Base-by-base conservation (phyloP, 2,888 invertebrate genomes). In the Nycteola revayana region DNA sequence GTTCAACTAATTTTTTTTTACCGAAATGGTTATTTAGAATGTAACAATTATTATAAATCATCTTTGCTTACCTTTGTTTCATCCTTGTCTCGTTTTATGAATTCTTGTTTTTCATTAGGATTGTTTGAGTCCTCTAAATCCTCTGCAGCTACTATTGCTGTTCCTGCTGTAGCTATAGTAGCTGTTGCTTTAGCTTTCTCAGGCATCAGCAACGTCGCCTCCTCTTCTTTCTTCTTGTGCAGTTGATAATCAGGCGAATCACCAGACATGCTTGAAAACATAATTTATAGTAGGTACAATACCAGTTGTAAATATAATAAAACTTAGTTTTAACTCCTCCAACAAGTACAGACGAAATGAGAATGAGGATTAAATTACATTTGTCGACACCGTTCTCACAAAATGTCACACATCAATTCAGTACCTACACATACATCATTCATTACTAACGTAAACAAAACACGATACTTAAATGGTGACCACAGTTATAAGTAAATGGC, bases 191-290 rank as follows among this genome's bases (percentile, higher is more conserved):
- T 68, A 18, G 64, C 51, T 24, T 55, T 60, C 7, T 78, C 77
- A 1, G 76, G 61, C 28, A 73, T 60, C 10, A 81, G 48, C 11
- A 77, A 57, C 32, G 63, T 65, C 3, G 65, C 42, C 31, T 80
- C 81, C 30, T 84, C 83, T 44, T 84, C 80, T 54, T 77, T 79
- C 34, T 78, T 81, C 56, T 78, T 80, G 29, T 68, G 60, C n/a
- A 67, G 50, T 44, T 75, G 67, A 31, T 68, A 67, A 34, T 66
- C 73, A 43, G 71, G 60, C 25, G 85, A 79, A 50, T 85, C 84
- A 28, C 81, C 86, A 49, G 84, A 78, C 84, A 86, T 87, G 46
- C 86, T 86, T 62, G 45, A 69, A 67, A 55, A 42, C 46, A 52
- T 46, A 57, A 40, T 45, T n/a, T n/a, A n/a, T n/a, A n/a, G n/a